Conservation (phyloP, 1,140 invertebrate genomes). For the Pogonomyrmex californicus region DNA sequence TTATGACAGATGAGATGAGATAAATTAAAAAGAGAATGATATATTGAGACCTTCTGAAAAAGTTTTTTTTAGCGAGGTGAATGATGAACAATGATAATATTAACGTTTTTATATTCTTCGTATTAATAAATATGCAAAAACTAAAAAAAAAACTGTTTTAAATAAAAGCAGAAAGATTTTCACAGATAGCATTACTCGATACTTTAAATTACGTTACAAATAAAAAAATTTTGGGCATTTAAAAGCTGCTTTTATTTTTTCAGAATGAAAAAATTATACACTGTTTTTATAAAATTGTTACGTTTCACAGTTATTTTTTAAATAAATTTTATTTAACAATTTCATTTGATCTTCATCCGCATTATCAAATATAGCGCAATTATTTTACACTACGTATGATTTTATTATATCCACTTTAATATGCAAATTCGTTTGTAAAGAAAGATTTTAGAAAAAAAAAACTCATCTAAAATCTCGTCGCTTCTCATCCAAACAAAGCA, state of each 20-base stretch:
- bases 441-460: not conserved
- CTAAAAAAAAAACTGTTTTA: not conserved
- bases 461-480: not conserved
- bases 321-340: constrained; percentile 15
- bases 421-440: not conserved
- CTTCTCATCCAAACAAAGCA: not conserved
- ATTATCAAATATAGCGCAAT: not conserved
- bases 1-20: not conserved
- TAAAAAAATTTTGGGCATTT: not conserved
- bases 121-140: not conserved
- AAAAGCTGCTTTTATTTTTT: not conserved
- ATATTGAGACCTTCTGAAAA: constrained; percentile 19
- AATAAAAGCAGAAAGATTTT: not conserved
- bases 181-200: not conserved
- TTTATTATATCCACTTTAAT: not conserved
- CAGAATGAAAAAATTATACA: not conserved
- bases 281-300: not conserved
- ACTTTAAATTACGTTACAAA: not conserved
- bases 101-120: not conserved
- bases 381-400: not conserved
- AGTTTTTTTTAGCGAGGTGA: not conserved
- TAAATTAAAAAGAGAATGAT: constrained; percentile 3
- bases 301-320: not conserved
- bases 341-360: not conserved
- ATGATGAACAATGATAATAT: not conserved